A percentile compares a stretch with the other conserved stretches of the same genome.
phyloP scores from a whole-genome alignment of 2,797 vertebrate genomes.

The Rhyacichthys aspro region DNA sequence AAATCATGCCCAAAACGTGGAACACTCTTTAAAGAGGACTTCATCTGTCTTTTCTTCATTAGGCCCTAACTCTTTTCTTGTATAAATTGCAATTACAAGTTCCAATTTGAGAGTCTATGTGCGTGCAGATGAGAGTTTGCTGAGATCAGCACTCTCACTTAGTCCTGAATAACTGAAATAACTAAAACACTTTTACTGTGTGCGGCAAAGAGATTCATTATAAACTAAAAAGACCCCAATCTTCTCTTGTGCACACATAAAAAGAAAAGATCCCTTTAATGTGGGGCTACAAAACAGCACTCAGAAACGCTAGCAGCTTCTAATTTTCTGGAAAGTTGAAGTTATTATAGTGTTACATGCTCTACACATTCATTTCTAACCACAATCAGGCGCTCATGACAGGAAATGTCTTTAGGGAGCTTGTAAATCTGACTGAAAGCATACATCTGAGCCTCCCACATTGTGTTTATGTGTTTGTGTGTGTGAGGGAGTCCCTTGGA shows the following conservation, averaged over 20 bases:
- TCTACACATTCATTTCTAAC: constrained; percentile 5
- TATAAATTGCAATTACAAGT: constrained; percentile 40
- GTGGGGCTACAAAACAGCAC: constrained; percentile 33
- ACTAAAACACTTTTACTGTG: constrained; percentile 27
- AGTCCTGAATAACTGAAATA: constrained; percentile 43
- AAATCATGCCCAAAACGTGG: constrained; percentile 7
- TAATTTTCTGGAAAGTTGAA: constrained; percentile 10
- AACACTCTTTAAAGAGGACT: constrained; percentile 14
- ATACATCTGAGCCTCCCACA: not conserved
- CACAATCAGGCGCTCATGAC: constrained; percentile 1
- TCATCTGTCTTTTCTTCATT: constrained; percentile 27
- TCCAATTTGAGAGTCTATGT: constrained; percentile 6
- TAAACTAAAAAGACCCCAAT: not conserved
- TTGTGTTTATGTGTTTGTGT: constrained; percentile 23
- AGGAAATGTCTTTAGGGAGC: constrained; percentile 4
- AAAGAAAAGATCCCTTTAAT: not conserved
- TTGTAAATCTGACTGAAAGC: constrained; percentile 4
- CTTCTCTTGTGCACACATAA: not conserved
- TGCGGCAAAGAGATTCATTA: constrained; percentile 1
- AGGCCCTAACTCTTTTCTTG: constrained; percentile 10
- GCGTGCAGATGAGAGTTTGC: constrained; percentile 10
- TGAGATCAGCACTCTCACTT: constrained; percentile 29
- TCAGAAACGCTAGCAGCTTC: not conserved
- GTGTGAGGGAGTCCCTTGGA: constrained; percentile 60
- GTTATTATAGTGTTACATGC: constrained; percentile 1